Base-by-base conservation (phyloP, 2,888 invertebrate genomes). In the Perizoma flavofasciatum region DNA sequence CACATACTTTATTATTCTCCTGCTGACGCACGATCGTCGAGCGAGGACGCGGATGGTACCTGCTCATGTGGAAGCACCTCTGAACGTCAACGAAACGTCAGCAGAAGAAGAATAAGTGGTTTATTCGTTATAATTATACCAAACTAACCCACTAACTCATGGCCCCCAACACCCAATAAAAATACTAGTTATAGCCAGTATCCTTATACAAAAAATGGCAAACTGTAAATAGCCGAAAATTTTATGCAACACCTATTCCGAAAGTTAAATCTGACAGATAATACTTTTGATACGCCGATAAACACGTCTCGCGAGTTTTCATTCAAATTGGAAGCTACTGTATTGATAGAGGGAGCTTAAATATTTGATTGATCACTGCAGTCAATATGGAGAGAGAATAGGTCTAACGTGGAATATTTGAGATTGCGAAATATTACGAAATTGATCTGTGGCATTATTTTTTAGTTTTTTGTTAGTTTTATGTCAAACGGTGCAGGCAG, bases 281-380 rank as follows among this genome's bases (percentile, higher is more conserved):
- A 85, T 85, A 66, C 84, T 70, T 60, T 61, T 59, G 67, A 70
- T 68, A 72, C 57, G 40, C 61, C 70, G 77, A 79, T 79, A 79
- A 79, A 77, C 85, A 85, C 85, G 85, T 81, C 63, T 75, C 73
- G 70, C 69, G 64, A 71, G 76, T 78, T 74, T 78, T 79, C 77
- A 83, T 84, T 85, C 78, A 77, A 83, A 82, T 82, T 80, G 75
- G 77, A 76, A 75, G 74, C 72, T 49, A 70, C 70, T 64, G 71
- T 71, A 73, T 73, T 71, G 72, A 71, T 70, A 70, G 69, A 74
- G 74, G 78, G 82, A 77, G 74, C 73, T 77, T 75, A 76, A 81
- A 77, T 79, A 75, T 79, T 75, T 83, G 85, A 84, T 84, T 78
- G 83, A 84, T 84, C 78, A 72, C 77, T 68, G 68, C 75, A 77